Base-by-base conservation (phyloP, 2,888 invertebrate genomes). In the Nebria salina region DNA sequence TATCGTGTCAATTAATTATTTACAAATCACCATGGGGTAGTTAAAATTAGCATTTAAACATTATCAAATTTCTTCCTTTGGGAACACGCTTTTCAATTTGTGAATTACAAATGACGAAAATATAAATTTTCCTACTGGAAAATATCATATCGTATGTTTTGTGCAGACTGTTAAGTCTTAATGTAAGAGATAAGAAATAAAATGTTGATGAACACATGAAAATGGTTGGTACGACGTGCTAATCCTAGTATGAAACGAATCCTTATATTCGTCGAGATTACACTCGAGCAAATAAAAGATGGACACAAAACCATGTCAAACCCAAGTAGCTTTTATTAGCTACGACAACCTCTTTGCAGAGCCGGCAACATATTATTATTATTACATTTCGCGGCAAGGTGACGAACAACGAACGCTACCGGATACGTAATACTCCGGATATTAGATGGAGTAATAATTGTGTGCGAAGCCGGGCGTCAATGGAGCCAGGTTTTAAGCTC, bases 391-490 rank as follows among this genome's bases (percentile, higher is more conserved):
- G 75, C 64, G 70, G 65, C 70, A 75, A 65, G 80, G 65, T 54
- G 75, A 79, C 64, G 64, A 72, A 65, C 80, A 75, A 75, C 75
- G 75, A 80, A 75, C 80, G 64, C 80, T 26, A n/a, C 13, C 65
- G 42, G 54, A 74, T 65, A 25, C 75, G 75, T 80, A 80, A 80
- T 80, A 80, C 80, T 80, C 75, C 43, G 73, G 75, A 80, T 80
- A 80, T 80, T 80, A 80, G 75, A 75, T 70, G 34, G 25, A 54
- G 75, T 72, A 75, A 80, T 80, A 80, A 80, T 80, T 75, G 75
- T 75, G 73, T 73, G 41, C 42, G 80, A 41, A 25, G 75, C 25
- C 15, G 68, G 41, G 75, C 65, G 72, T 72, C 72, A 75, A 80
- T 80, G 64, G 75, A 13, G 70, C 78, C 66, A 74, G 79, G 11